Percentiles rank a stretch among this genome's conserved stretches.
Conservation (phyloP, 2,888 invertebrate genomes). For the Parnassius smintheus region DNA sequence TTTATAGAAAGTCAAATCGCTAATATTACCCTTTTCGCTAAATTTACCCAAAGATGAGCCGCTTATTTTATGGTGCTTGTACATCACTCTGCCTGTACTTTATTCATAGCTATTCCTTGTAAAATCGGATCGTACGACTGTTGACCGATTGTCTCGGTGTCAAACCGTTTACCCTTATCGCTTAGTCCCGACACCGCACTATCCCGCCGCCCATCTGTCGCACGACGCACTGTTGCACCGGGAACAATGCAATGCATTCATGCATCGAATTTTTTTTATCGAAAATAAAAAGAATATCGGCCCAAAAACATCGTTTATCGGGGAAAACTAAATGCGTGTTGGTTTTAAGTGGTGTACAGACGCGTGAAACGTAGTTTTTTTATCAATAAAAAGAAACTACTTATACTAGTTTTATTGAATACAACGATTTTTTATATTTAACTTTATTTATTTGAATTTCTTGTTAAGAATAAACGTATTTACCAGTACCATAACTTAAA, state of each 20-base stretch:
- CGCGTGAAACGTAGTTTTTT: constrained; percentile 49
- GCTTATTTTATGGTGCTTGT: too few relatives aligned
- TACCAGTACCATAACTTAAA: too few relatives aligned
- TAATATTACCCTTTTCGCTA: too few relatives aligned
- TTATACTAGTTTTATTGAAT: too few relatives aligned
- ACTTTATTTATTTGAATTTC: too few relatives aligned
- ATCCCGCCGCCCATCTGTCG: constrained; percentile 33
- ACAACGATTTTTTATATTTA: too few relatives aligned
- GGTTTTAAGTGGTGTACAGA: constrained; percentile 33
- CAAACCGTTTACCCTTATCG: constrained; percentile 74
- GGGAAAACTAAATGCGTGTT: constrained; percentile 39
- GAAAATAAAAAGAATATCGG: constrained; percentile 55
- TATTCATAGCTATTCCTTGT: constrained; percentile 2
- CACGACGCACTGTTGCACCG: constrained; percentile 28
- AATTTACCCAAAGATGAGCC: too few relatives aligned
- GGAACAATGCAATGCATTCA: constrained; percentile 49
- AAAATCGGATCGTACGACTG: neutral
- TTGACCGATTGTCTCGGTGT: constrained; percentile 51
- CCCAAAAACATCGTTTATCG: constrained; percentile 52
- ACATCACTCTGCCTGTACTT: too few relatives aligned
- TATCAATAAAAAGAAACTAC: neutral
- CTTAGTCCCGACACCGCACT: constrained; percentile 28
- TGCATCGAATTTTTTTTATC: constrained; percentile 49
- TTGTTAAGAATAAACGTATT: too few relatives aligned
- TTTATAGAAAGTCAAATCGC: too few relatives aligned